Evolutionary conservation across 2,888 invertebrate genomes (phyloP).

Genomic region (Globia sparganii): DNA sequence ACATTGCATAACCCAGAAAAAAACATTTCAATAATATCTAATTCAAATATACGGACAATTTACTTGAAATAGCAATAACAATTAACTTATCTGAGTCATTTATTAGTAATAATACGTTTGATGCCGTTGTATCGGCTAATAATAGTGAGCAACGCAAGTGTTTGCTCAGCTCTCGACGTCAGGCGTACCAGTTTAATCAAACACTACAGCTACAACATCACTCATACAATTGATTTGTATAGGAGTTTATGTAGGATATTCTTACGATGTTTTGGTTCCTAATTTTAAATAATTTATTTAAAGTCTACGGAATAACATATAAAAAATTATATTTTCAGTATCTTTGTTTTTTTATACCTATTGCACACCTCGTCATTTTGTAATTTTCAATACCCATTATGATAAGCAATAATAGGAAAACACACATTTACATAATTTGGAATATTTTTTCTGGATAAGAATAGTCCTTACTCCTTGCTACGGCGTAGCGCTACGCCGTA

Average conservation of each 20-base stretch:
- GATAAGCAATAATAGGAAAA: neutral
- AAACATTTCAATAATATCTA: slow-evolving; percentile 37
- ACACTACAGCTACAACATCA: slow-evolving; percentile 13
- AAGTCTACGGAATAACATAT: neutral
- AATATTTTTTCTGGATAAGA: neutral
- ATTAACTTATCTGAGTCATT: slow-evolving; percentile 50
- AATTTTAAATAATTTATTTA: neutral
- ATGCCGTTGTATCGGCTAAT: slow-evolving; percentile 39
- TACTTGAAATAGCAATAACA: slow-evolving; percentile 35
- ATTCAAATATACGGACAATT: slow-evolving; percentile 36
- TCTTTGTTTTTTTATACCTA: neutral
- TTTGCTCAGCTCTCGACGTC: slow-evolving; percentile 40
- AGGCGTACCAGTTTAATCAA: slow-evolving; percentile 41
- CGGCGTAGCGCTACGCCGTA: slow-evolving; percentile 53
- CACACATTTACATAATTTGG: neutral
- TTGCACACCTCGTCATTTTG: neutral
- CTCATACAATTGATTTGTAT: slow-evolving; percentile 1
- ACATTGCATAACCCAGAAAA: slow-evolving; percentile 24
- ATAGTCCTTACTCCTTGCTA: slow-evolving; percentile 30
- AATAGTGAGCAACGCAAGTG: slow-evolving; percentile 36
- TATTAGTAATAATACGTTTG: slow-evolving; percentile 26
- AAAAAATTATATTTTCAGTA: neutral
- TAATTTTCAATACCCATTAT: neutral
- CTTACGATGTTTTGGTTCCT: neutral
- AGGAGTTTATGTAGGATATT: slow-evolving; percentile 6